Percentiles rank a stretch among this genome's conserved stretches.
Conservation (phyloP, 2,797 vertebrate species). For the Myoxocephalus aenaeus region DNA sequence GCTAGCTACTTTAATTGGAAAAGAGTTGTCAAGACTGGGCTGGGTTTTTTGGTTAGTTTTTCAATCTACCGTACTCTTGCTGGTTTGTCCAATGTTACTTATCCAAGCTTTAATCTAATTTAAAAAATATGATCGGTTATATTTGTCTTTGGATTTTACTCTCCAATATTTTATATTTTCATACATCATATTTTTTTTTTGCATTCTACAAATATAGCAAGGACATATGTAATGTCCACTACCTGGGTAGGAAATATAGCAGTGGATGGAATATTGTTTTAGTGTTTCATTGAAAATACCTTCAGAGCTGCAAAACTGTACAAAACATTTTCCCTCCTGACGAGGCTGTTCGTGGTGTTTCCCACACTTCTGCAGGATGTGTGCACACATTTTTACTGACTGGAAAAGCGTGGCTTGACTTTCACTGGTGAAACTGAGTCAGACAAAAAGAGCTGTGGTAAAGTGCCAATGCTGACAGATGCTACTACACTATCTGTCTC, state of each 20-base stretch:
- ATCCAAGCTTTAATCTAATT: neutral
- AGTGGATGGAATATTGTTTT: neutral
- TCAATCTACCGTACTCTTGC: neutral
- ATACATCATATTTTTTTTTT: neutral
- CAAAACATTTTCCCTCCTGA: slow-evolving; percentile 50
- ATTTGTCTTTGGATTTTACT: neutral
- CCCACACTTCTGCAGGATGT: slow-evolving; percentile 72
- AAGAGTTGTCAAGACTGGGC: neutral
- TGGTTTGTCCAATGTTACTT: neutral
- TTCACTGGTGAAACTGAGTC: slow-evolving; percentile 72
- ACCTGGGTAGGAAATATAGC: neutral
- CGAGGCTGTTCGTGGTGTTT: slow-evolving; percentile 49
- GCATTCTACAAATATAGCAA: neutral
- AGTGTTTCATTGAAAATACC: neutral
- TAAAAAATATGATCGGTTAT: neutral
- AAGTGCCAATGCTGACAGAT: slow-evolving; percentile 77
- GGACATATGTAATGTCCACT: neutral
- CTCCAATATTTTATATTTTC: neutral
- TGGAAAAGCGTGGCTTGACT: slow-evolving; percentile 67
- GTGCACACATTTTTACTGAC: slow-evolving; percentile 64
- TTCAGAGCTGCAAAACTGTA: slow-evolving; percentile 29
- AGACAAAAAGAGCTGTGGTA: slow-evolving; percentile 61
- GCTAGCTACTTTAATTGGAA: neutral
- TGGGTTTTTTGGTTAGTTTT: neutral
- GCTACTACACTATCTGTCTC: slow-evolving; percentile 66